Evolutionary conservation across 2,113 vertebrate species (phyloP).

Genomic region (Ceyx melanurus): DNA sequence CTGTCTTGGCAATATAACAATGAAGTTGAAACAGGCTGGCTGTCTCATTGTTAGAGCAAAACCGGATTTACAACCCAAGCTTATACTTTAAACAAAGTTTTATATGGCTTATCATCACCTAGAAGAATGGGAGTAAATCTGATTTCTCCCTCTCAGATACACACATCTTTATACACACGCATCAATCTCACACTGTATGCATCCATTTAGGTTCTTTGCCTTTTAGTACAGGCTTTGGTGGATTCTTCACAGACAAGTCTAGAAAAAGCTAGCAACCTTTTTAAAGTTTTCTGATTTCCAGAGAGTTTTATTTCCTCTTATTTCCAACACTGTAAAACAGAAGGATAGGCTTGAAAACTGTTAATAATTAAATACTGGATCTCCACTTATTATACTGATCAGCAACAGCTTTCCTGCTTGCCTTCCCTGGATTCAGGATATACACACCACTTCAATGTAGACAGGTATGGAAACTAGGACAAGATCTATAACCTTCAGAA

Average conservation of each 20-base stretch:
- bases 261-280: neutral
- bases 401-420: neutral
- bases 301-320: neutral
- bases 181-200: neutral
- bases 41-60: neutral
- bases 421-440: neutral
- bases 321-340: neutral
- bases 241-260: neutral
- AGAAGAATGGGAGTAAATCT: neutral
- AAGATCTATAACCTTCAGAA: neutral
- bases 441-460: neutral
- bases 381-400: neutral
- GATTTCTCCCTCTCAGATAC: neutral
- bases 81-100: neutral
- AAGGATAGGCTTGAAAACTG: neutral
- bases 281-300: neutral
- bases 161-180: neutral
- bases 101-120: neutral
- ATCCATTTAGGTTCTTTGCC: neutral
- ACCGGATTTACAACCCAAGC: neutral
- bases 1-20: neutral
- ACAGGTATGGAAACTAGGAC: neutral
- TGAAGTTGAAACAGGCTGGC: neutral
- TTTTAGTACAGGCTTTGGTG: neutral
- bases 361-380: constrained; percentile 11